These are phyloP conservation scores for Diadegma fenestrale DNA, from an alignment of 2,888 invertebrate genomes.

Conservation along the genomic window DNA sequence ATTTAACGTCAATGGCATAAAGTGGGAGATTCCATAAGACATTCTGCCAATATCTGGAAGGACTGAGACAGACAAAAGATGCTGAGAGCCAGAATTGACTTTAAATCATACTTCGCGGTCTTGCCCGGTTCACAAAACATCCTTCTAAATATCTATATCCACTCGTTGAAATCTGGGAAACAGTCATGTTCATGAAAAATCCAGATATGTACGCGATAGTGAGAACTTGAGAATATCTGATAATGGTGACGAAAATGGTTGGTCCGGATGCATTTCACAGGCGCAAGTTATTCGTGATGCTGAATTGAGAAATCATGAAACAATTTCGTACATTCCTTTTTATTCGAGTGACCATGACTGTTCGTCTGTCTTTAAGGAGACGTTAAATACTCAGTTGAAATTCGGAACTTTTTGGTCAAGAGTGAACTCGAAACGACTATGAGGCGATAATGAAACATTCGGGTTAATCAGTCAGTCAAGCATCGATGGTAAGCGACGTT, in stretches of 20 bases:
- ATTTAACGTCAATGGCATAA: constrained; percentile 55
- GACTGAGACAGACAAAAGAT: constrained; percentile 57
- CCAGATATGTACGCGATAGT: too few relatives aligned
- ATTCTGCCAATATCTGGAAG: constrained; percentile 46
- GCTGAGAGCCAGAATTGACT: constrained; percentile 39
- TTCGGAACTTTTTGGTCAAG: too few relatives aligned
- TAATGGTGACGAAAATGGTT: not conserved
- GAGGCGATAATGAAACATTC: not conserved
- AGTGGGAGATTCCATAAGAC: constrained; percentile 58
- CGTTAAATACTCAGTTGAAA: not conserved
- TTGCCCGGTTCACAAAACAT: constrained; percentile 9
- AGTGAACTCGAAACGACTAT: not conserved
- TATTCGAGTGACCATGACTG: not conserved
- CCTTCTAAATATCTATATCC: not conserved
- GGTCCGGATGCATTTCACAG: too few relatives aligned
- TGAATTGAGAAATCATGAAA: not conserved
- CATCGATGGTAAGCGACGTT: not conserved
- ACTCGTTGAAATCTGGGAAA: not conserved
- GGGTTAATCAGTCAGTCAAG: not conserved
- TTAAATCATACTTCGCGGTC: constrained; percentile 51
- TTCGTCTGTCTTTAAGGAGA: not conserved
- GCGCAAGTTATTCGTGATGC: not conserved
- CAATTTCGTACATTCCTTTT: not conserved
- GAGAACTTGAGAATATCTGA: not conserved
- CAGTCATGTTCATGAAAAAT: constrained; percentile 27